These are phyloP conservation scores for Smutsia temminckii DNA, from an alignment of 2,797 vertebrate genomes.

Conservation along the genomic window DNA sequence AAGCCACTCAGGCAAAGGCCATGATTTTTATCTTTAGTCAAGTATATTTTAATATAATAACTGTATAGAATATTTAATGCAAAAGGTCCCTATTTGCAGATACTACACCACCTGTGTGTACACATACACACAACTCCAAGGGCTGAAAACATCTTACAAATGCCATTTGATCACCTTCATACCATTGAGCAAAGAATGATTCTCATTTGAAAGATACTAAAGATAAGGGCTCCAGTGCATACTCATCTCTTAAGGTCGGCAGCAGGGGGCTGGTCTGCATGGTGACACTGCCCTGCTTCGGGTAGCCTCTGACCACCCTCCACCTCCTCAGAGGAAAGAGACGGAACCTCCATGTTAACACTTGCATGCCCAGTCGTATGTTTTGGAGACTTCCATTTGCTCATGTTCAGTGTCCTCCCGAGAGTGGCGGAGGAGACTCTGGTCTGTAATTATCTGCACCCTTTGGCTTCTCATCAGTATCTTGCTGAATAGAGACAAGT, in stretches of 20 bases:
- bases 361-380: neutral
- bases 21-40: neutral
- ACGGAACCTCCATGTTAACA: rapidly evolving
- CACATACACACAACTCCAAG: neutral
- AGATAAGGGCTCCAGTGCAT: neutral
- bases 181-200: neutral
- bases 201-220: neutral
- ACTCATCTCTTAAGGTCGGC: too few species aligned
- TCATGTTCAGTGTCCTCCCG: neutral
- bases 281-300: rapidly evolving
- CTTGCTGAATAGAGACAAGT: neutral
- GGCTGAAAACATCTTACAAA: neutral
- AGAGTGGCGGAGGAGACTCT: neutral
- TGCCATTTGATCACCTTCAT: neutral
- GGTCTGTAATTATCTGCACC: slow-evolving; percentile 7
- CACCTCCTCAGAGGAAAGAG: neutral
- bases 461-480: neutral
- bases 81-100: neutral
- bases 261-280: rapidly evolving
- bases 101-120: neutral
- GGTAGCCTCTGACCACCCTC: rapidly evolving
- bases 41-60: neutral
- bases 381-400: neutral
- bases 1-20: neutral
- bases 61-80: neutral